These are phyloP conservation scores for Apocheima hispidaria DNA, from an alignment of 2,888 invertebrate genomes.

Conservation along the genomic window DNA sequence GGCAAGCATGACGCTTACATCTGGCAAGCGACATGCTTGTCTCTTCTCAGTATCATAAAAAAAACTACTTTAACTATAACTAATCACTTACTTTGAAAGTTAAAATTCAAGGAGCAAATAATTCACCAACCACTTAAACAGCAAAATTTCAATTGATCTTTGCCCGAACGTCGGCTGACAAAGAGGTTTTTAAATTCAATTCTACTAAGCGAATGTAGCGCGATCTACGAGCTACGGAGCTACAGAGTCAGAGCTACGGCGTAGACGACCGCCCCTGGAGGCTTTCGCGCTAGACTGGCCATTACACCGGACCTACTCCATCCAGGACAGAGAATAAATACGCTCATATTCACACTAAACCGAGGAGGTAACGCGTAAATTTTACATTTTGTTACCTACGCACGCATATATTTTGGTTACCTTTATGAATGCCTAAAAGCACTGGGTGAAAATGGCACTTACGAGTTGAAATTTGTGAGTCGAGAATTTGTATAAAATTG, in stretches of 20 bases:
- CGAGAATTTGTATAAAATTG: slow-evolving; percentile 37
- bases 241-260: slow-evolving; percentile 56
- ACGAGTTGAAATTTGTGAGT: slow-evolving; percentile 22
- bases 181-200: slow-evolving; percentile 51
- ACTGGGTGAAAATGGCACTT: slow-evolving; percentile 26
- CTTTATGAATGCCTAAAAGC: slow-evolving; percentile 48
- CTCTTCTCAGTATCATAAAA: too few species aligned
- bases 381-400: slow-evolving; percentile 52
- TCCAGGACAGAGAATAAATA: slow-evolving; percentile 33
- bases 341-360: slow-evolving; percentile 40
- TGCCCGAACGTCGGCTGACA: slow-evolving; percentile 38
- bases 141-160: slow-evolving; percentile 34
- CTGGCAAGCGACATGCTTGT: too few species aligned
- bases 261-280: slow-evolving; percentile 66
- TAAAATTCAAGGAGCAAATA: slow-evolving; percentile 8
- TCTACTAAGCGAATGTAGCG: slow-evolving; percentile 44
- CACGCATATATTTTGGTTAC: slow-evolving; percentile 44
- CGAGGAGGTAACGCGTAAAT: slow-evolving; percentile 49
- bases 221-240: slow-evolving; percentile 41
- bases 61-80: not conserved
- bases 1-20: too few species aligned
- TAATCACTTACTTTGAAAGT: slow-evolving; percentile 19
- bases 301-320: slow-evolving; percentile 29
- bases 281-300: slow-evolving; percentile 65
- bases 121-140: slow-evolving; percentile 28